These are phyloP conservation scores for Harpalus rubripes DNA, from an alignment of 2,888 invertebrate genomes.

Conservation along the genomic window DNA sequence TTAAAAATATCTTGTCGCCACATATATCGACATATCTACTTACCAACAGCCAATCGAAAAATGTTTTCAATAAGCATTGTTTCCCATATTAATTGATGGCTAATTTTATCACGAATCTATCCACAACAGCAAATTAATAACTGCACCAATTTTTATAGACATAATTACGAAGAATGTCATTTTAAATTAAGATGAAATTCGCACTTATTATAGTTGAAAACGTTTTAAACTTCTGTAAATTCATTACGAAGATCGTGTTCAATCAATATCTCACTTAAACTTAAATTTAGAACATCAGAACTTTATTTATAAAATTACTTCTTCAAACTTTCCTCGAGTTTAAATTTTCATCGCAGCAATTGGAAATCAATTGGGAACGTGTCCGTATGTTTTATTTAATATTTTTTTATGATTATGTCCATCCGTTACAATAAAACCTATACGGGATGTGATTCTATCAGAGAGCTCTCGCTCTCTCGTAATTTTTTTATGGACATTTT, in stretches of 20 bases:
- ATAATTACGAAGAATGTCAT: not conserved
- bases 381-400: slow-evolving; percentile 47
- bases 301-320: not conserved
- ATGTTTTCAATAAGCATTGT: too few relatives aligned
- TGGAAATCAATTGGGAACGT: slow-evolving; percentile 40
- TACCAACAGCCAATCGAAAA: too few relatives aligned
- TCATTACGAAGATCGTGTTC: not conserved
- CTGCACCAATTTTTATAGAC: too few relatives aligned
- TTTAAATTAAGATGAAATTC: not conserved
- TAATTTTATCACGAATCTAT: too few relatives aligned
- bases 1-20: too few relatives aligned
- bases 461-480: slow-evolving; percentile 21
- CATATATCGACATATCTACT: too few relatives aligned
- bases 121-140: too few relatives aligned
- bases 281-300: not conserved
- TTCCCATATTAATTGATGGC: too few relatives aligned
- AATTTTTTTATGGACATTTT: slow-evolving; percentile 58
- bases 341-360: slow-evolving; percentile 2
- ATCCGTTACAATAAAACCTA: slow-evolving; percentile 42
- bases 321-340: not conserved
- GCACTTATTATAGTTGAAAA: not conserved
- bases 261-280: not conserved
- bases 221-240: not conserved
- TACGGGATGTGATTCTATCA: slow-evolving; percentile 18
- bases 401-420: slow-evolving; percentile 48